Conservation (phyloP, 1,140 invertebrate genomes). For the Spodoptera litura region DNA sequence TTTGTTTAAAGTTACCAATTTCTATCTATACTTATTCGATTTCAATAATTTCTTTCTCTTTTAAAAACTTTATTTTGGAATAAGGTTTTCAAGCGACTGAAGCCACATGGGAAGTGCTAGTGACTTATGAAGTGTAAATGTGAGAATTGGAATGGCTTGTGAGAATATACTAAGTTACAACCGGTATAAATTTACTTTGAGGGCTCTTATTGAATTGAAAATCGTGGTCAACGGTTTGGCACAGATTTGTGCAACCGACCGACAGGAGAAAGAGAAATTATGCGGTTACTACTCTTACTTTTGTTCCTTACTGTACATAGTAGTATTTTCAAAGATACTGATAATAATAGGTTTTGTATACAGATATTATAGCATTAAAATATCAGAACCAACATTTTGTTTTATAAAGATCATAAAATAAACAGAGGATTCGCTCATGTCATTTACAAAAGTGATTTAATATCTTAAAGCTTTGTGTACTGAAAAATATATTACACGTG, state of each 20-base stretch:
- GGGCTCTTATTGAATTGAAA: background rate
- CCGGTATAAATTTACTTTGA: background rate
- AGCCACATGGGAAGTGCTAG: too few species aligned
- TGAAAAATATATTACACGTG: constrained; percentile 40
- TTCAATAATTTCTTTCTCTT: too few species aligned
- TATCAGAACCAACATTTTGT: background rate
- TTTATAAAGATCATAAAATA: background rate
- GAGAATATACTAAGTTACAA: too few species aligned
- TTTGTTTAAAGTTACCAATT: too few species aligned
- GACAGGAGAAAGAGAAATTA: constrained; percentile 12
- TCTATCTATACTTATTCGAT: too few species aligned
- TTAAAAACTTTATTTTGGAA: too few species aligned
- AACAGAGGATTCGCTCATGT: background rate
- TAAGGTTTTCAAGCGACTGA: too few species aligned
- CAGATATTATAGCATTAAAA: background rate
- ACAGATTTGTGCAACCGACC: background rate
- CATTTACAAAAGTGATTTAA: constrained; percentile 21
- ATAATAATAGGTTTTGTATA: background rate
- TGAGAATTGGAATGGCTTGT: too few species aligned
- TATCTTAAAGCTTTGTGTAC: background rate
- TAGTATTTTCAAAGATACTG: background rate
- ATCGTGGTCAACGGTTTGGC: background rate
- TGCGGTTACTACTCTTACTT: constrained; percentile 14
- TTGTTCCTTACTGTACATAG: too few species aligned
- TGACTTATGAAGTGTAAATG: too few species aligned